Evolutionary conservation across 2,888 invertebrate genomes (phyloP).

Genomic region (Macaria liturata): DNA sequence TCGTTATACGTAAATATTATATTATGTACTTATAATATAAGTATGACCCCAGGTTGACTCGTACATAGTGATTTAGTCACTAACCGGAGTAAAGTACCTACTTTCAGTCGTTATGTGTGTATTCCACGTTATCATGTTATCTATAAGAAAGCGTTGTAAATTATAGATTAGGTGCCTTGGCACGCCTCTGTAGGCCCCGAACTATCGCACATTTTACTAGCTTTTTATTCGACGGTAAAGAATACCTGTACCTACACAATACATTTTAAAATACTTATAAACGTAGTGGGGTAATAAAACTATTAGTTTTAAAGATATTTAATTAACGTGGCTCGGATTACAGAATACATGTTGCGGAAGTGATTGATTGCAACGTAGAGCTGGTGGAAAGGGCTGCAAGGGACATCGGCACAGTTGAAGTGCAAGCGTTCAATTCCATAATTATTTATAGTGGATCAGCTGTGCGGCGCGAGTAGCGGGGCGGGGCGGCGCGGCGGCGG

Average conservation of each 20-base stretch:
- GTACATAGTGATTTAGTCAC: conserved; percentile 3
- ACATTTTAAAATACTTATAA: too few relatives aligned
- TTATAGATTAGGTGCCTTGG: conserved; percentile 16
- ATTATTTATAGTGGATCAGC: conserved; percentile 81
- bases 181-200: neutral
- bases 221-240: too few relatives aligned
- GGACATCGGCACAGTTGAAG: conserved; percentile 41
- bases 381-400: neutral
- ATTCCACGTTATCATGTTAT: conserved; percentile 8
- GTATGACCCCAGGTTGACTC: conserved; percentile 11
- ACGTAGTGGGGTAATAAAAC: too few relatives aligned
- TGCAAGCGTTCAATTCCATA: conserved; percentile 70
- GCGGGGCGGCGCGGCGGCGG: conserved; percentile 25
- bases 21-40: neutral
- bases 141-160: conserved; percentile 17
- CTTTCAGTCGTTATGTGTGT: neutral
- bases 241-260: too few relatives aligned
- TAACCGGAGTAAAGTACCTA: conserved; percentile 1
- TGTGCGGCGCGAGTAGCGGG: conserved; percentile 48
- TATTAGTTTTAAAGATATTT: too few relatives aligned
- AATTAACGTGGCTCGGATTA: too few relatives aligned
- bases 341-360: too few relatives aligned
- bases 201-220: too few relatives aligned
- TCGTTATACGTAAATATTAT: neutral
- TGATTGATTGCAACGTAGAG: too few relatives aligned